phyloP scores from a whole-genome alignment of 1,140 invertebrate genomes.

The Chionoecetes opilio region DNA sequence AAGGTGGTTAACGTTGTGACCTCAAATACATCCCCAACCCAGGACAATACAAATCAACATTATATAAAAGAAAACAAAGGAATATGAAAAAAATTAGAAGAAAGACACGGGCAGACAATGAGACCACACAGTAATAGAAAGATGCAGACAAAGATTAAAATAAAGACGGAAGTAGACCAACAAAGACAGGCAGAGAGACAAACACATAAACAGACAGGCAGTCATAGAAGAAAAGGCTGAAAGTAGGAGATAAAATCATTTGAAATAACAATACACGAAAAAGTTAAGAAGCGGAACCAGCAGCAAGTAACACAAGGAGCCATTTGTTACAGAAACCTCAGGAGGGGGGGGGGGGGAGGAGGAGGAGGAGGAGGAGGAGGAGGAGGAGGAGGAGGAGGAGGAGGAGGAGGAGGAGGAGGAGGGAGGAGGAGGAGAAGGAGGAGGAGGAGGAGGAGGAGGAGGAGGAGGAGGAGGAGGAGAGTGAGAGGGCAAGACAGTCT shows the following conservation, averaged over 20 bases:
- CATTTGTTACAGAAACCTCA: not conserved
- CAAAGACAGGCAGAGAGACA: not conserved
- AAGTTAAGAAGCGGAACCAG: not conserved
- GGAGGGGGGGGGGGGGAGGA: not conserved
- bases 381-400: not conserved
- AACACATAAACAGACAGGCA: not conserved
- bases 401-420: not conserved
- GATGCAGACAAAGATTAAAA: not conserved
- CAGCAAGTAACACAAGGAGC: not conserved
- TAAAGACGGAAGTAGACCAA: not conserved
- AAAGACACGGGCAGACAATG: not conserved
- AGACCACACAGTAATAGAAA: not conserved
- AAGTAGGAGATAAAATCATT: not conserved
- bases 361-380: not conserved
- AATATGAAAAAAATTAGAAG: not conserved
- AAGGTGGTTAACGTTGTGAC: not conserved
- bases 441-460: not conserved
- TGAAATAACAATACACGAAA: not conserved
- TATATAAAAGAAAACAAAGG: not conserved
- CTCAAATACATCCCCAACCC: no score
- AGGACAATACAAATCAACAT: no score
- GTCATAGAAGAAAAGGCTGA: not conserved
- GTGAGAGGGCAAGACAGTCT: not conserved
- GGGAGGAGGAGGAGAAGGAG: not conserved
- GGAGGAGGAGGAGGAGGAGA: not conserved